Base-by-base conservation (phyloP, 1,140 invertebrate genomes). In the Cataglyphis hispanica region DNA sequence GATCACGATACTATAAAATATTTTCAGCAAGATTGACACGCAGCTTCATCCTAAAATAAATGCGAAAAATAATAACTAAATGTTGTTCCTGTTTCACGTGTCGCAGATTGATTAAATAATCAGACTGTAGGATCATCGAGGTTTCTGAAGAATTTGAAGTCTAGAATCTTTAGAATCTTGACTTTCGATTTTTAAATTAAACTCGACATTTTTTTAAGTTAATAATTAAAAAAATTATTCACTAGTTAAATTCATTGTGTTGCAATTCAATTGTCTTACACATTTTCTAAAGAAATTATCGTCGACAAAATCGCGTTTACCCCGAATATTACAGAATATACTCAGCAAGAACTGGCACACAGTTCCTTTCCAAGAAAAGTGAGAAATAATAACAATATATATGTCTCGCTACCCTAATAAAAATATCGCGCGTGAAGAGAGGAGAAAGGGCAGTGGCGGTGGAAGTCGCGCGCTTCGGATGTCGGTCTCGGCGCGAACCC, bases 401-500 rank as follows among this genome's bases (percentile, higher is more conserved):
- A 37, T 56, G 70, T 81, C 13, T 46, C 43, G 46, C 53, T 37
- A 46, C 43, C 37, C 56, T 83, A 83, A 74, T 83, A n/a, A 83
- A 83, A 83, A 83, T 74, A 83, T 83, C 66, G 37, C 22, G 50
- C 25, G 50, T 16, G 4, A 31, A 31, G 13, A 0, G 13, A 6
- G n/a, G 27, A 22, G 46, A 69, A 27, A 40, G 64, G 46, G 25
- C 34, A 31, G 34, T 16, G 25, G 16, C n/a, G 53, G 22, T 22
- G 50, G 34, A 81, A 81, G 78, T 81, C 58, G 67, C 78, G 67
- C 78, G 78, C 56, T 43, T 81, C 66, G 50, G 37, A 72, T 72
- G 78, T 83, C 67, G 67, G 67, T 56, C 67, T 67, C 64, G n/a
- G 25, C 27, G 58, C 77, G 84, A 86, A 86, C 88, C 88, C 72